These are phyloP conservation scores for Oncorhynchus keta DNA, from an alignment of 2,113 vertebrate species.

Conservation along the genomic window DNA sequence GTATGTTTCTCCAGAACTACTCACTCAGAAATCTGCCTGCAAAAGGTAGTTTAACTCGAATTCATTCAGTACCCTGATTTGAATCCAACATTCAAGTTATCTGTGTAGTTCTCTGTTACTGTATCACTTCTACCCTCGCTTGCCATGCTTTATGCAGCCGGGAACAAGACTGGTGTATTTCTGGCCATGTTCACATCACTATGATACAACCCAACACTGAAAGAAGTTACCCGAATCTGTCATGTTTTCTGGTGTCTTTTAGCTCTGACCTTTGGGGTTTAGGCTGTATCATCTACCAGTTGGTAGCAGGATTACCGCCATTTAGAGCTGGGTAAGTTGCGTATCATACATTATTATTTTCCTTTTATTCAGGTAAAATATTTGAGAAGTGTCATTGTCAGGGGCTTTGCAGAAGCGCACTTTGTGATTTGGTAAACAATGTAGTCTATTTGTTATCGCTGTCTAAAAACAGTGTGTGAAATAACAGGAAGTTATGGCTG, in stretches of 20 bases:
- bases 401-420: too few relatives aligned
- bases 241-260: not conserved
- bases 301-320: constrained; percentile 95
- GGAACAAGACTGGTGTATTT: too few relatives aligned
- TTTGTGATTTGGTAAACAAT: too few relatives aligned
- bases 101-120: too few relatives aligned
- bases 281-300: constrained; percentile 98
- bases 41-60: constrained; percentile 81
- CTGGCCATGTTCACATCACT: too few relatives aligned
- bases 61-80: not conserved
- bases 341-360: not conserved
- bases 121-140: not conserved
- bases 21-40: constrained; percentile 98
- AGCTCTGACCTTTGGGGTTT: constrained; percentile 97
- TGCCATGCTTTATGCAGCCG: not conserved
- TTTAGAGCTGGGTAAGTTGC: constrained; percentile 94
- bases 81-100: too few relatives aligned
- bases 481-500: too few relatives aligned
- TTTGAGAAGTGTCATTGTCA: too few relatives aligned
- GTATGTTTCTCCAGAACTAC: constrained; percentile 96
- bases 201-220: too few relatives aligned
- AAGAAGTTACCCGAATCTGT: too few relatives aligned
- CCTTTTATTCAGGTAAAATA: not conserved
- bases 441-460: too few relatives aligned
- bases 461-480: too few relatives aligned